Percentiles rank a stretch among this genome's conserved stretches.
phyloP scores from a whole-genome alignment of 2,888 invertebrate genomes.

The Mantis religiosa region DNA sequence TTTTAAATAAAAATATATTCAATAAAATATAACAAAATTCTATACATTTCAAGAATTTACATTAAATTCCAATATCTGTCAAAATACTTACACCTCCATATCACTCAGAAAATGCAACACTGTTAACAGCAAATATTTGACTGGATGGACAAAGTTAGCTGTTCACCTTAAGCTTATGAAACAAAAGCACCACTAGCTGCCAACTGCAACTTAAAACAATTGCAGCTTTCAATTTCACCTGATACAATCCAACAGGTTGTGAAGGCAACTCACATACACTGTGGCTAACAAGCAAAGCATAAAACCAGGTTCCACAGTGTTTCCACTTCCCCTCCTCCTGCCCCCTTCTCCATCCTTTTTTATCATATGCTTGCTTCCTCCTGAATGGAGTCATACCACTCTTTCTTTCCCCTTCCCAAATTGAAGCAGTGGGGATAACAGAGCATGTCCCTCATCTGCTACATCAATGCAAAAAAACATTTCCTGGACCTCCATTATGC shows the following conservation, averaged over 20 bases:
- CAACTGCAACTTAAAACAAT: background rate
- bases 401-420: background rate
- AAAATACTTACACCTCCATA: background rate
- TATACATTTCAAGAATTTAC: background rate
- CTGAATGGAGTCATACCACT: background rate
- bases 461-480: background rate
- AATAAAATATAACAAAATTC: too few relatives aligned
- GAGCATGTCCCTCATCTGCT: background rate
- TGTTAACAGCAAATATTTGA: background rate
- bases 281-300: background rate
- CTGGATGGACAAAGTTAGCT: background rate
- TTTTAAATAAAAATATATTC: too few relatives aligned
- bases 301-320: background rate
- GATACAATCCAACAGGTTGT: background rate
- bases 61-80: background rate
- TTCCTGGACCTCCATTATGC: background rate
- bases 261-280: background rate
- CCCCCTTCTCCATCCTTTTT: background rate
- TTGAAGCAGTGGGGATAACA: background rate
- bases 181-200: too few relatives aligned
- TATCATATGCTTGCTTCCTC: background rate
- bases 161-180: background rate
- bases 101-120: background rate
- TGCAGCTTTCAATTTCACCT: background rate
- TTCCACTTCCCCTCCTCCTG: background rate